phyloP scores from a whole-genome alignment of 1,140 invertebrate genomes.

The Mya arenaria region DNA sequence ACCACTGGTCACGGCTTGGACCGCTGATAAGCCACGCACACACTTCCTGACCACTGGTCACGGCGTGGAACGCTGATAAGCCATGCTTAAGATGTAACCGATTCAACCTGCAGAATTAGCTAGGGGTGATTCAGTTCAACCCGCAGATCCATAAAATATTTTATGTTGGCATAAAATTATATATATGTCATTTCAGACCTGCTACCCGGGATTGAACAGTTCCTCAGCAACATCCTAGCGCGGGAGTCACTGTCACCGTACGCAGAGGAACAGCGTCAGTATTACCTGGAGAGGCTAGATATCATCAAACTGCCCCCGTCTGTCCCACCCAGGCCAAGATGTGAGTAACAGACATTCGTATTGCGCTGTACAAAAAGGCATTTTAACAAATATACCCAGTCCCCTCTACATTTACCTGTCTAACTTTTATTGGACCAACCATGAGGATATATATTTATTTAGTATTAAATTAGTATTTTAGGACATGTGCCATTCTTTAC shows the following conservation, averaged over 20 bases:
- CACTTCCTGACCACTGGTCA: too few species aligned
- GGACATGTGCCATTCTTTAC: background rate
- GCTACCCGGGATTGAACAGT: conserved; percentile 74
- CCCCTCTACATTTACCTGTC: background rate
- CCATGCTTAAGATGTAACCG: too few species aligned
- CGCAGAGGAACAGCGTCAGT: conserved; percentile 66
- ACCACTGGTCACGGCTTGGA: too few species aligned
- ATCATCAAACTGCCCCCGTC: conserved; percentile 70
- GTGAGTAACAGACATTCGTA: conserved; percentile 52
- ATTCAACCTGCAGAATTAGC: too few species aligned
- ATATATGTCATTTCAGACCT: conserved; percentile 73
- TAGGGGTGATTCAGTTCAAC: too few species aligned
- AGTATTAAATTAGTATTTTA: background rate
- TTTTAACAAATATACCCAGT: background rate
- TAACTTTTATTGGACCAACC: background rate
- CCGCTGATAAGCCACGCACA: too few species aligned
- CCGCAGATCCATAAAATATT: too few species aligned
- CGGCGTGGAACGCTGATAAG: too few species aligned
- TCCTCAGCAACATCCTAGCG: conserved; percentile 62
- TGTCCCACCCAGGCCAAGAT: conserved; percentile 62
- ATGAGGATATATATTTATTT: background rate
- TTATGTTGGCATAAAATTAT: too few species aligned
- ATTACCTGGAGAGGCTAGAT: conserved; percentile 70
- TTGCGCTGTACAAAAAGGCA: background rate
- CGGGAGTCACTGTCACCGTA: conserved; percentile 62